These are phyloP conservation scores for Mystacornis crossleyi DNA, from an alignment of 2,113 vertebrate genomes.

Conservation along the genomic window DNA sequence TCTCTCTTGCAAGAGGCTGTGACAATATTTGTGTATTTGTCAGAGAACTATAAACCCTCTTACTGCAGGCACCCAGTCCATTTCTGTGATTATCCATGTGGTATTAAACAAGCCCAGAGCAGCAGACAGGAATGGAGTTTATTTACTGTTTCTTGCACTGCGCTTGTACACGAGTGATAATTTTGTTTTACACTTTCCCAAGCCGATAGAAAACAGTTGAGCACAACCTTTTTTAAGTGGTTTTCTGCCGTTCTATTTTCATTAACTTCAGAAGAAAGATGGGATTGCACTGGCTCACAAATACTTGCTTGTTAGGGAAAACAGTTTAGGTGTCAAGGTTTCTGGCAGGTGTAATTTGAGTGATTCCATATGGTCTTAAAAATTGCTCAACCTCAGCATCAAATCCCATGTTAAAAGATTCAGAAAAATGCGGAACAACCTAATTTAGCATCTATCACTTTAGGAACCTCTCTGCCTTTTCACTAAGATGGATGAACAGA, in stretches of 20 bases:
- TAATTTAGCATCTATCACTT: background rate
- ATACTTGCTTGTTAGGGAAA: background rate
- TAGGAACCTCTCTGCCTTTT: background rate
- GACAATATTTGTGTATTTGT: background rate
- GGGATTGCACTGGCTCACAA: background rate
- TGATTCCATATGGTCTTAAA: background rate
- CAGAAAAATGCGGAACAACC: background rate
- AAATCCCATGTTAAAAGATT: background rate
- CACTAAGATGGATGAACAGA: background rate
- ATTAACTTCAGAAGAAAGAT: background rate
- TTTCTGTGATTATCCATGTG: background rate
- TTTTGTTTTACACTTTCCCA: background rate
- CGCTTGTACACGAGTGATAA: background rate
- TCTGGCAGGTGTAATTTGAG: slow-evolving; percentile 12
- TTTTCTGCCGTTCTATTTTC: background rate
- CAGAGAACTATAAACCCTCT: background rate
- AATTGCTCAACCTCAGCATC: background rate
- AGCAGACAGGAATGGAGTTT: background rate
- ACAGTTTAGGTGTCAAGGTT: background rate
- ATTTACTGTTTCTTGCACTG: background rate
- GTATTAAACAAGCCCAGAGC: background rate
- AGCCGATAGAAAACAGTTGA: background rate
- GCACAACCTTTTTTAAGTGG: background rate
- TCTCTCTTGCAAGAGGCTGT: background rate
- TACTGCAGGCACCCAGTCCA: background rate